These are phyloP conservation scores for Andricus grossulariae DNA, from an alignment of 1,140 invertebrate species.

Conservation along the genomic window DNA sequence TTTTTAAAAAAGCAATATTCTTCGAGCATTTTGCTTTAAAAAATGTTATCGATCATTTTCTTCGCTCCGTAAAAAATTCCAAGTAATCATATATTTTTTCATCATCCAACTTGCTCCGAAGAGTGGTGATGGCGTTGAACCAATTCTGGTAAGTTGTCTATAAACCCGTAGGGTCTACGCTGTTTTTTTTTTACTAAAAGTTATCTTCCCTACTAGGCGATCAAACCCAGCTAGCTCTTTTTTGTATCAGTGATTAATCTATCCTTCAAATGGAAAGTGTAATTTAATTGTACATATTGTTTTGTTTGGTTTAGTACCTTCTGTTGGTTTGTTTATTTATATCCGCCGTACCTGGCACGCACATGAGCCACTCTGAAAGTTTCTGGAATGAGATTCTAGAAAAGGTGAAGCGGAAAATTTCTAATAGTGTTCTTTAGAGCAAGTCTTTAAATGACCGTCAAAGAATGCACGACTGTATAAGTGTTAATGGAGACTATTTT, in stretches of 20 bases:
- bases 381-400: too few species aligned
- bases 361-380: too few species aligned
- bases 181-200: constrained; percentile 43
- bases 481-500: too few species aligned
- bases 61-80: constrained; percentile 54
- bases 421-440: too few species aligned
- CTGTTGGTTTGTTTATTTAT: constrained; percentile 30
- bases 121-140: constrained; percentile 93
- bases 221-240: not conserved
- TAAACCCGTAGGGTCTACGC: constrained; percentile 54
- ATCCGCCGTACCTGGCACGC: constrained; percentile 37
- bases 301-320: constrained; percentile 18
- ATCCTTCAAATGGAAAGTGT: constrained; percentile 16
- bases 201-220: constrained; percentile 30
- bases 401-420: too few species aligned
- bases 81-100: constrained; percentile 75
- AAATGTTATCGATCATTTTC: too few species aligned
- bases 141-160: constrained; percentile 92
- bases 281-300: constrained; percentile 42
- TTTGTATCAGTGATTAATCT: not conserved
- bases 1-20: too few species aligned
- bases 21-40: too few species aligned
- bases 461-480: too few species aligned
- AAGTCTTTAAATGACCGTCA: too few species aligned
- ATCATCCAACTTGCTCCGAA: constrained; percentile 80